phyloP scores from a whole-genome alignment of 2,113 vertebrate species.

The Cavia aperea region DNA sequence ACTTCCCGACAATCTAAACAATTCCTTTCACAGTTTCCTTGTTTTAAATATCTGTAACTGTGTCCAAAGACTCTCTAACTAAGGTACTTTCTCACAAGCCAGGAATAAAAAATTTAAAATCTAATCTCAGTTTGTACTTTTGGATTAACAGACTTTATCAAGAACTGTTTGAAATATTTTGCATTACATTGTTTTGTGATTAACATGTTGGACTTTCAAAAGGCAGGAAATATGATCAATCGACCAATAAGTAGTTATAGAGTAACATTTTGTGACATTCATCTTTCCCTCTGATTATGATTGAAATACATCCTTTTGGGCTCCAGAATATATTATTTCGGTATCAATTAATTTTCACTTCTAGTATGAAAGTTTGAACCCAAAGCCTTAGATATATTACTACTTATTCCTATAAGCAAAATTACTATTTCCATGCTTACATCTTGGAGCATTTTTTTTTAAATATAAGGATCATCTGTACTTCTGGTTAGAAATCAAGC shows the following conservation, averaged over 20 bases:
- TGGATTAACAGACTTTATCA: not conserved
- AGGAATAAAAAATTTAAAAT: not conserved
- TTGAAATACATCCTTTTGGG: not conserved
- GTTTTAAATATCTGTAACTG: conserved; percentile 2
- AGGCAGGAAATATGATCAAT: not conserved
- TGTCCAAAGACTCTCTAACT: not conserved
- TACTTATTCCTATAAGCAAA: not conserved
- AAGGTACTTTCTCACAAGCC: conserved; percentile 8
- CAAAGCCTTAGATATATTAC: not conserved
- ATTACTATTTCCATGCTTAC: not conserved
- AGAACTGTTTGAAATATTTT: not conserved
- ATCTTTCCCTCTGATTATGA: not conserved
- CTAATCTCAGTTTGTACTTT: not conserved
- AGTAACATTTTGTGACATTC: not conserved
- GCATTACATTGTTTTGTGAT: not conserved
- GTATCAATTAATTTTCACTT: not conserved
- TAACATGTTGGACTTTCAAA: not conserved
- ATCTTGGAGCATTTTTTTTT: not conserved
- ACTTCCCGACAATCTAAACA: conserved; percentile 54
- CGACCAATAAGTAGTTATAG: not conserved
- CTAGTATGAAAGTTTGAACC: not conserved
- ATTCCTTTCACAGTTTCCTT: conserved; percentile 46
- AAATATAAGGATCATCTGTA: fast-evolving
- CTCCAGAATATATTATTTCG: not conserved
- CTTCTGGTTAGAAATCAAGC: not conserved